Percentiles rank a stretch among this genome's conserved stretches.
These are phyloP conservation scores for Cataglyphis rosenhaueri DNA, from an alignment of 2,888 invertebrate species.

Conservation along the genomic window DNA sequence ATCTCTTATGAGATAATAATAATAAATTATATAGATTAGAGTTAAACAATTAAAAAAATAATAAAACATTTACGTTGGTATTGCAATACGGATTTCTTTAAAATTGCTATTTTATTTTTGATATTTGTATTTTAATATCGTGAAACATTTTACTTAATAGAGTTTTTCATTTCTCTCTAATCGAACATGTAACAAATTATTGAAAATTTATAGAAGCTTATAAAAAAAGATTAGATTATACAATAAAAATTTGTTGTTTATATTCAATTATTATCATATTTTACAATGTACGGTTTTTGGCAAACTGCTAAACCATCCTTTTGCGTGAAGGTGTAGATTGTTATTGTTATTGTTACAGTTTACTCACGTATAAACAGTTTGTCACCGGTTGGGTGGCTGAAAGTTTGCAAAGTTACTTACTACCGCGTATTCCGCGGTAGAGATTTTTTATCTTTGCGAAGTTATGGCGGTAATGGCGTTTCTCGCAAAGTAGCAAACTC, in stretches of 20 bases:
- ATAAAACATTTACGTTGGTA: neutral
- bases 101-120: neutral
- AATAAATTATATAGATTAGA: neutral
- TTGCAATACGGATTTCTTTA: neutral
- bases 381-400: conserved; percentile 1
- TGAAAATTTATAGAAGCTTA: neutral
- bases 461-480: neutral
- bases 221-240: neutral
- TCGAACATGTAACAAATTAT: neutral
- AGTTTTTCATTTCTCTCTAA: neutral
- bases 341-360: conserved; percentile 29
- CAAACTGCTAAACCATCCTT: neutral
- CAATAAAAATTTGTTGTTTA: neutral
- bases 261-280: neutral
- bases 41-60: neutral
- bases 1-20: neutral
- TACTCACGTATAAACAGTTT: conserved; percentile 14
- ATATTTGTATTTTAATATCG: neutral
- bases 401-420: conserved; percentile 2
- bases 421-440: neutral
- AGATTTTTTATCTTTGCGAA: conserved; percentile 27
- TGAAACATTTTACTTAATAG: neutral
- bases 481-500: conserved; percentile 15
- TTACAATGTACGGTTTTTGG: neutral
- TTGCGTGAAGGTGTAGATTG: neutral